Evolutionary conservation across 2,797 vertebrate genomes (phyloP), one percentile per base, ranked within the genome.

Genomic region (Phoeniculus purpureus): DNA sequence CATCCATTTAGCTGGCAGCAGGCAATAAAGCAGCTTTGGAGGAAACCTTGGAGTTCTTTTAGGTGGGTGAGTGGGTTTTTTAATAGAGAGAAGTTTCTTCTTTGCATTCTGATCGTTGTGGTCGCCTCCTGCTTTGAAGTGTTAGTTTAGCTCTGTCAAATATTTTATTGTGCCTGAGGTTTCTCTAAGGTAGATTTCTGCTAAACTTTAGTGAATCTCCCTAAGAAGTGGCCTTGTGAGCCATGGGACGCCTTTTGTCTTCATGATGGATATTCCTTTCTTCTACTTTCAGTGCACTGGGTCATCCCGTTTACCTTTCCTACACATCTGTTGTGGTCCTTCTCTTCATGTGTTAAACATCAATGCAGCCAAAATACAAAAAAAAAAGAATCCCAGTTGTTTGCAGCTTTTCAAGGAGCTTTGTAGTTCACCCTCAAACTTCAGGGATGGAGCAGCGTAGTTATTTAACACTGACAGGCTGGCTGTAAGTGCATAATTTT

Each of bases 341-440:
- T 54, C 54, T 76, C 61, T 85, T 87, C 52, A 21, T 26, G 27
- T 59, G 22, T 75, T 91, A 70, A 93, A 56, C 34, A 11, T 85
- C 56, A 82, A 56, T 19, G 2, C 79, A 85, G 77, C 52, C 10
- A 54, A 87, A 80, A 34, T 15, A 31, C 20, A 32, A 83, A 67
- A 78, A 34, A 34, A 75, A 58, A 81, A 34, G 15, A 58, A 50
- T 66, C 50, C 29, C 8, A 21, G 34, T 81, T 68, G 25, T 58
- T 75, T 64, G n/a, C 20, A 70, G 40, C 40, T 91, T 90, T 87
- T 70, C 29, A 26, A 55, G 22, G 80, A 84, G 55, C 74, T 95
- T 80, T 79, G 75, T 68, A 26, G 27, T 73, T 90, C 74, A 47
- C 29, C 26, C 27, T 85, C 78, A 51, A 54, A 65, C 22, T 90